phyloP scores from a whole-genome alignment of 2,113 vertebrate genomes.

The Poecilia latipinna region DNA sequence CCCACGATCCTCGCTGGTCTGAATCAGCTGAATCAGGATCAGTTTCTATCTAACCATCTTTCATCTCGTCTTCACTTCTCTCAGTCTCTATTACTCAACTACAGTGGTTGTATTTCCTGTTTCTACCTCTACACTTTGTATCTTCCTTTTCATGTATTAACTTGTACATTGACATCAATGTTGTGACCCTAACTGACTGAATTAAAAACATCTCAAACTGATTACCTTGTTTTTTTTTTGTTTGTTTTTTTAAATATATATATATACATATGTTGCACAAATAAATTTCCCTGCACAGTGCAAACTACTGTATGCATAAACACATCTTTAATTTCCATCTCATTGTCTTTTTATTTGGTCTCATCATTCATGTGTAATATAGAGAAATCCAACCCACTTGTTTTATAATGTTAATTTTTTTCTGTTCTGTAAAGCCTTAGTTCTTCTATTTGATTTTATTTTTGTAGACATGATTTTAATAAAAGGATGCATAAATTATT shows the following conservation, averaged over 20 bases:
- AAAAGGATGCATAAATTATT: constrained; percentile 84
- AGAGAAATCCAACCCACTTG: constrained; percentile 73
- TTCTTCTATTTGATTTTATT: constrained; percentile 80
- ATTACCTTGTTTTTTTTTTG: constrained; percentile 17
- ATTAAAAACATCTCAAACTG: constrained; percentile 21
- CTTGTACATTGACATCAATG: constrained; percentile 20
- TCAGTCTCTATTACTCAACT: constrained; percentile 7
- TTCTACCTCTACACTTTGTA: constrained; percentile 65
- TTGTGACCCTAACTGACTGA: constrained; percentile 22
- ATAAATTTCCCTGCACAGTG: constrained; percentile 67
- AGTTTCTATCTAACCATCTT: background rate
- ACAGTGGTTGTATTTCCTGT: constrained; percentile 36
- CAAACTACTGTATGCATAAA: constrained; percentile 80
- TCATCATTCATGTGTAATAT: constrained; percentile 76
- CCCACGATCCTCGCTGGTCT: constrained; percentile 8
- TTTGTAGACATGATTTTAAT: constrained; percentile 79
- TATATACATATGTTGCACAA: constrained; percentile 63
- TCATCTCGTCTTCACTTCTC: constrained; percentile 13
- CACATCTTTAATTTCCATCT: constrained; percentile 63
- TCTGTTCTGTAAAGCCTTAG: constrained; percentile 78
- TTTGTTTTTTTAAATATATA: constrained; percentile 10
- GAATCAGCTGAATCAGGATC: constrained; percentile 17
- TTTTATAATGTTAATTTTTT: constrained; percentile 73
- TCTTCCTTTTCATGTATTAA: constrained; percentile 32
- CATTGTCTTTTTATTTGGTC: constrained; percentile 62